Percentiles rank a stretch among this genome's conserved stretches.
Conservation (phyloP, 2,113 vertebrate species). For the Strix uralensis region DNA sequence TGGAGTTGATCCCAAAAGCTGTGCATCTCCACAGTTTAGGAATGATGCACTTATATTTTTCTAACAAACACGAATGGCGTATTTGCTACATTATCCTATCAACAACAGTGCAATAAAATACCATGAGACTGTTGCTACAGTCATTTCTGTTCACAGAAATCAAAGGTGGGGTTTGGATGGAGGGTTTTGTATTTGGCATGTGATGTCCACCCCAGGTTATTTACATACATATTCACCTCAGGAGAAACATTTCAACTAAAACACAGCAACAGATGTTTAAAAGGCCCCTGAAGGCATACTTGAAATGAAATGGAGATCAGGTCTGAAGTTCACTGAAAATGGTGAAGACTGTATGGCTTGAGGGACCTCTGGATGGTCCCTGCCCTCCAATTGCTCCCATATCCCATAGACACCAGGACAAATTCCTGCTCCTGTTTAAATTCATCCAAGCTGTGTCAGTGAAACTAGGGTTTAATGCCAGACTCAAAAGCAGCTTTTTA, state of each 20-base stretch:
- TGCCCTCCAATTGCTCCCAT: not conserved
- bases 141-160: not conserved
- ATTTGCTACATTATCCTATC: not conserved
- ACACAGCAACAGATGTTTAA: not conserved
- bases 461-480: not conserved
- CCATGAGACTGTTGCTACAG: not conserved
- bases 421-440: not conserved
- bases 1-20: slow-evolving; percentile 1
- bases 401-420: not conserved
- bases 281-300: not conserved
- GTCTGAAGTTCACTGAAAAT: not conserved
- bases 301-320: not conserved
- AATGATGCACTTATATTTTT: not conserved
- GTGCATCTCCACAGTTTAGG: not conserved
- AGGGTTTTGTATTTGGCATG: not conserved
- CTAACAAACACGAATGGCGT: not conserved
- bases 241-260: not conserved
- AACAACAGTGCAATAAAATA: not conserved
- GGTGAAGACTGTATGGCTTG: not conserved
- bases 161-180: not conserved
- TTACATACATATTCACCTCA: not conserved
- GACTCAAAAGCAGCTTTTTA: not conserved
- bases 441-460: not conserved
- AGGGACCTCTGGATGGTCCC: not conserved
- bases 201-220: not conserved